Percentiles rank a stretch among this genome's conserved stretches.
Conservation (phyloP, 1,140 invertebrate genomes). For the Drosophila pachea region DNA sequence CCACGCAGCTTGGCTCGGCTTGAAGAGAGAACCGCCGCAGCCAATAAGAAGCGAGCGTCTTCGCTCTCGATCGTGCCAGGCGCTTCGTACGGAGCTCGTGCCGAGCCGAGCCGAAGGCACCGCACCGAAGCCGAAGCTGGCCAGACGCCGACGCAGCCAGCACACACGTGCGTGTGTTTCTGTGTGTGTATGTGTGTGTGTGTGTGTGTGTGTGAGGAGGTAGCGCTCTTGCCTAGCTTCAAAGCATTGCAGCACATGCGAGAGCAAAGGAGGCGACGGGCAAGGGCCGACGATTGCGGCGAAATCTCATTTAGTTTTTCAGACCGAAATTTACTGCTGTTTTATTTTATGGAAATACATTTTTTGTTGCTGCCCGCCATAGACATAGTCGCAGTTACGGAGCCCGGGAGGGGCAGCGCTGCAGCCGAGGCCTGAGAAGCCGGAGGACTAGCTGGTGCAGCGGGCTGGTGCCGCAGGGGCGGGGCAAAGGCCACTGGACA, state of each 20-base stretch:
- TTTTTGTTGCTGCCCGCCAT: constrained; percentile 17
- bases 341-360: not conserved
- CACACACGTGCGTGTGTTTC: not conserved
- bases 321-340: constrained; percentile 20
- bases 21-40: too few species aligned
- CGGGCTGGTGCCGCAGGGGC: not conserved
- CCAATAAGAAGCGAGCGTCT: too few species aligned
- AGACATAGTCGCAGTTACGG: constrained; percentile 34
- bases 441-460: not conserved
- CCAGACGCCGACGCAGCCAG: too few species aligned
- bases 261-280: not conserved
- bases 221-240: not conserved
- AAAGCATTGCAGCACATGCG: constrained; percentile 4
- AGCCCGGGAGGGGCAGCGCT: not conserved
- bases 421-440: not conserved
- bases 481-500: constrained; percentile 3
- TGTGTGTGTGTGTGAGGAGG: not conserved
- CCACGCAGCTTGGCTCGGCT: too few species aligned
- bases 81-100: too few species aligned
- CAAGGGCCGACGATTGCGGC: not conserved
- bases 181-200: not conserved
- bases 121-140: too few species aligned
- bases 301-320: constrained; percentile 40
- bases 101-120: too few species aligned
- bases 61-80: too few species aligned